phyloP scores from a whole-genome alignment of 2,797 vertebrate genomes.

The Pseudomugil gertrudae region DNA sequence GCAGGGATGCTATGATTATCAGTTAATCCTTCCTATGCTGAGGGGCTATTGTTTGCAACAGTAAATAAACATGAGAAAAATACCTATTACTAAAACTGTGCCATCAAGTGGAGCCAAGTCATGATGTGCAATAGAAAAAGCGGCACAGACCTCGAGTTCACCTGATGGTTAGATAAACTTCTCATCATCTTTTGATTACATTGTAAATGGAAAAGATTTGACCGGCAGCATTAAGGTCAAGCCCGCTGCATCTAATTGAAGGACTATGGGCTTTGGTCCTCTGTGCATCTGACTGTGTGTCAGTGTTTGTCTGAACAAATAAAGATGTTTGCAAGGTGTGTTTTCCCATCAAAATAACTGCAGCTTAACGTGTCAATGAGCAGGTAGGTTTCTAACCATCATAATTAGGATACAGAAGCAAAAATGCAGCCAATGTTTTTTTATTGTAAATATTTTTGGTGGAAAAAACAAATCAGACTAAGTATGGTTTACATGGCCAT shows the following conservation, averaged over 20 bases:
- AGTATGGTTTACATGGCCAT: not conserved
- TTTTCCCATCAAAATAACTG: not conserved
- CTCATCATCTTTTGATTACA: conserved; percentile 5
- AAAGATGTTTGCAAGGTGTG: not conserved
- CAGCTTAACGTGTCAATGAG: not conserved
- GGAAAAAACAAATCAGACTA: not conserved
- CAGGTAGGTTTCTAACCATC: not conserved
- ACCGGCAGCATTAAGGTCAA: not conserved
- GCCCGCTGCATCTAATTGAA: not conserved
- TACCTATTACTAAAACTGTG: not conserved
- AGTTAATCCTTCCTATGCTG: not conserved
- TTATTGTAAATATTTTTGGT: not conserved
- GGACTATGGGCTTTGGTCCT: not conserved
- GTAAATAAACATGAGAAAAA: not conserved
- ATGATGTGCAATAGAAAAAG: not conserved
- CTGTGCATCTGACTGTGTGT: not conserved
- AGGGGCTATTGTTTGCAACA: not conserved
- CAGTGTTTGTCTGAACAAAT: not conserved
- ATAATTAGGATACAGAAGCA: not conserved
- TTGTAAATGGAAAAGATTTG: conserved; percentile 1
- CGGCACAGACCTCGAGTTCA: not conserved
- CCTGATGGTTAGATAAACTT: conserved; percentile 10
- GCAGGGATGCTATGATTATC: not conserved
- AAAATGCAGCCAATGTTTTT: not conserved
- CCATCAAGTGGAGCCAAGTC: not conserved